Evolutionary conservation across 2,888 invertebrate species (phyloP), one percentile per base, ranked within the genome.

Genomic region (Caenorhabditis virilis): DNA sequence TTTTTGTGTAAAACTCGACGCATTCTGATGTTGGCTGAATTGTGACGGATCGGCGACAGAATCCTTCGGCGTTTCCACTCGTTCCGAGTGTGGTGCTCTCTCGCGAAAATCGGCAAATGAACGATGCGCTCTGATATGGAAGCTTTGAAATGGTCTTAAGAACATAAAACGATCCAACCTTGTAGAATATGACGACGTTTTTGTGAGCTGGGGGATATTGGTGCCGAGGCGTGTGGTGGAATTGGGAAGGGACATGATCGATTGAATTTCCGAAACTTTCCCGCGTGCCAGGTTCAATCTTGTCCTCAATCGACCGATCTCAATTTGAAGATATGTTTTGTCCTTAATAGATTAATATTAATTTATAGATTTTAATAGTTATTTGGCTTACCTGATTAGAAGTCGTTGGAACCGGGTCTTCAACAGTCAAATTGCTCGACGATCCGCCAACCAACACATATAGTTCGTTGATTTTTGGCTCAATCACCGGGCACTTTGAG

Each of bases 41-140:
- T 65, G 65, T 23, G 59, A 65, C 22, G 65, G 65, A 27, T 65
- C 65, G 39, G 50, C 56, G 18, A 65, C 53, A 16, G 39, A 51
- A 30, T 65, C 59, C 50, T 49, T 56, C 23, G 55, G 38, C 46
- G 55, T 36, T 49, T 60, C 59, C 35, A 56, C 51, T 56, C 56
- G 48, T 47, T 65, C 59, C 45, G 59, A 59, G 51, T 56, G 53
- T 55, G 65, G 55, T 39, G 65, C 49, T 42, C 59, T 55, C 36
- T 60, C 59, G 45, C 52, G 55, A 52, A 65, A 56, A 60, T 65
- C 65, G 43, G 65, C 65, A 53, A 65, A 65, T 53, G 65, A 65
- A 18, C 65, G 65, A 42, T 64, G 63, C 23, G 52, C 54, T 58
- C 63, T 27, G 46, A 16, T 30, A 9, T 18, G 6, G 27, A 16